Evolutionary conservation across 2,113 vertebrate genomes (phyloP).

Genomic region (Prionailurus viverrinus): DNA sequence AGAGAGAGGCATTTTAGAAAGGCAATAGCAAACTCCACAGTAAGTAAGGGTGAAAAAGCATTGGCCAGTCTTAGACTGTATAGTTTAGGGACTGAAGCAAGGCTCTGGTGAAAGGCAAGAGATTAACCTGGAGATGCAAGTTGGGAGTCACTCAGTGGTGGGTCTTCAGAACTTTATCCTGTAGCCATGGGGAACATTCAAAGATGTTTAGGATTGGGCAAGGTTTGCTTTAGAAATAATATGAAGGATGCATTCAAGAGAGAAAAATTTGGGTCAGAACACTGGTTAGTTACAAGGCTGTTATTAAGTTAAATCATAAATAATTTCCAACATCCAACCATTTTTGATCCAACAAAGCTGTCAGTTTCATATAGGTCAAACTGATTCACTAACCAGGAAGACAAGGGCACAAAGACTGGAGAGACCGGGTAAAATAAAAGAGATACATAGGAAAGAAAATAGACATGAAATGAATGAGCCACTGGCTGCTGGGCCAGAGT

Average conservation of each 20-base stretch:
- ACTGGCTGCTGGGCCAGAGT: background rate
- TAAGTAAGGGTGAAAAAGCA: background rate
- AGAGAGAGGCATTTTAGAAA: background rate
- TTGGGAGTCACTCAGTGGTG: background rate
- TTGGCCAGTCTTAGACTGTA: background rate
- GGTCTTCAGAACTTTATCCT: background rate
- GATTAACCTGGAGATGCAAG: background rate
- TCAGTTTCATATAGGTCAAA: background rate
- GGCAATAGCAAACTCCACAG: background rate
- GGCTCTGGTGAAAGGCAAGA: background rate
- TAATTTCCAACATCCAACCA: conserved; percentile 6
- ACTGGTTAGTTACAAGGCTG: background rate
- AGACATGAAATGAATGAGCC: background rate
- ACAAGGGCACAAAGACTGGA: background rate
- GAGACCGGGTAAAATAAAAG: background rate
- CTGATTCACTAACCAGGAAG: background rate
- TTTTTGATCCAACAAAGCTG: background rate
- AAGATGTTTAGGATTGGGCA: background rate
- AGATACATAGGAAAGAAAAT: background rate
- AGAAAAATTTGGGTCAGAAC: background rate
- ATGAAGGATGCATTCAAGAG: background rate
- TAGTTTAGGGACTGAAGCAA: too few relatives aligned
- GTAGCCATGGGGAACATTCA: background rate
- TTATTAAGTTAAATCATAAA: background rate
- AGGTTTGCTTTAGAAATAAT: background rate